Base-by-base conservation (phyloP, 2,888 invertebrate species). In the Sarcophaga carnaria region DNA sequence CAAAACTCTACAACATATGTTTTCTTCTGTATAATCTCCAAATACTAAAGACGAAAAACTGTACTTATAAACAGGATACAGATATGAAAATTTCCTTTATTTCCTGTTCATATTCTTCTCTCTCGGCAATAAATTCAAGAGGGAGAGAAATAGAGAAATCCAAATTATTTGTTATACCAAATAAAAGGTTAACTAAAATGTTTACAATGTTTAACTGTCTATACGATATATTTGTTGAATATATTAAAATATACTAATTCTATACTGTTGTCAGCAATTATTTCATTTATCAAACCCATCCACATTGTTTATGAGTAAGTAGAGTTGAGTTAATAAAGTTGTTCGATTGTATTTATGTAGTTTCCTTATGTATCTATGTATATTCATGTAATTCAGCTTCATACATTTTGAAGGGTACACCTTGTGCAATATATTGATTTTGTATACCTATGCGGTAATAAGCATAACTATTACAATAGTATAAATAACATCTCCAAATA, bases 1-100 rank as follows among this genome's bases (percentile, higher is more conserved):
- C 8, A 72, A 60, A 66, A 84, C 62, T 66, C 75, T 67, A 72
- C 54, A 85, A 79, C 67, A 63, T 25, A 37, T 79, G 79, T 83
- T 83, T 79, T 63, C 5, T 54, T 17, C 14, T 14, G 54, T 4
- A 54, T 14, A 14, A 12, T 54, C 37, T 37, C 14, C n/a, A 59
- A 37, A 45, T 20, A 59, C 59, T n/a, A 11, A 64, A 63, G 12
- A 37, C 37, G 37, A 62, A 63, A 76, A 77, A 76, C 69, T 47
- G 37, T 76, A 54, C 54, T 12, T 17, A 54, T 17, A 54, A 54
- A 54, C 14, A 54, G 54, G n/a, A 45, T 67, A 37, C 22, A 4
- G 54, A 54, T 54, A 54, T 54, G 17, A 12, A 54, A 54, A 54
- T 54, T 54, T 54, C 54, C 54, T 54, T 54, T 54, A 54, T 54